These are phyloP conservation scores for Tonatia bakeri DNA, from an alignment of 2,113 vertebrate genomes.

Conservation along the genomic window DNA sequence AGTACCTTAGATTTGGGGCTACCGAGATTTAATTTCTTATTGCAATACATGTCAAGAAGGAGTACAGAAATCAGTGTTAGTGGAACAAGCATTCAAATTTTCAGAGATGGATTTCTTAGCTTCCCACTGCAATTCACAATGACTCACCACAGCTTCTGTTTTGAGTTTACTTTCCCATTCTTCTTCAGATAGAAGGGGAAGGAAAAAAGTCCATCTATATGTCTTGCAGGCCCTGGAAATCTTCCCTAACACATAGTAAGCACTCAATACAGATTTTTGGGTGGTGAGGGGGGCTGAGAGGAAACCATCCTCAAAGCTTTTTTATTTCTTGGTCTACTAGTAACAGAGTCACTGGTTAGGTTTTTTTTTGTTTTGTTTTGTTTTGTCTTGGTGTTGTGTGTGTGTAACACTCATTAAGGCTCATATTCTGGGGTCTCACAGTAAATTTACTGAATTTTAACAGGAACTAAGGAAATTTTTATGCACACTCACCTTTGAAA, in stretches of 20 bases:
- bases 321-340: neutral
- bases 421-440: neutral
- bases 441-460: neutral
- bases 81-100: neutral
- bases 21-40: constrained; percentile 28
- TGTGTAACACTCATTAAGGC: neutral
- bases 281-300: neutral
- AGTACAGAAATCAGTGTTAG: neutral
- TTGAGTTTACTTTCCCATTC: neutral
- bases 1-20: neutral
- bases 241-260: neutral
- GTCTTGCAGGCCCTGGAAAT: neutral
- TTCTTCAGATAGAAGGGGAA: neutral
- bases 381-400: neutral
- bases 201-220: neutral
- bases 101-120: neutral
- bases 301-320: neutral
- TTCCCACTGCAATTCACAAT: neutral
- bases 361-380: neutral
- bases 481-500: neutral
- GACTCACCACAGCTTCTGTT: neutral
- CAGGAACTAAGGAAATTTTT: neutral
- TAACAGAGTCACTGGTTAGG: neutral
- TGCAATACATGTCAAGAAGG: constrained; percentile 15
- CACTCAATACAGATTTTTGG: neutral